Evolutionary conservation across 2,888 invertebrate species (phyloP).

Genomic region (Adelognathus sp.): DNA sequence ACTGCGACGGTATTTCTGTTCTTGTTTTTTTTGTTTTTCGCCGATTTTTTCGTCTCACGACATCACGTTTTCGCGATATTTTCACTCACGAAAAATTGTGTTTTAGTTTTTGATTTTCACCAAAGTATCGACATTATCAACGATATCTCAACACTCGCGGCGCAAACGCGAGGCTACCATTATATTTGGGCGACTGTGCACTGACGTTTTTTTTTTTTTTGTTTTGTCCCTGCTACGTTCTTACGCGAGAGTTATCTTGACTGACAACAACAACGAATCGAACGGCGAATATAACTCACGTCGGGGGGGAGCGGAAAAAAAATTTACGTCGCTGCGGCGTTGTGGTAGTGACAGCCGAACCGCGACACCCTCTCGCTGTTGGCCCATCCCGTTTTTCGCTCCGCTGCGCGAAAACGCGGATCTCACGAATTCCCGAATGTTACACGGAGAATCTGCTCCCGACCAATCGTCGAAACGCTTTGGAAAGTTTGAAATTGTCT

Average conservation of each 20-base stretch:
- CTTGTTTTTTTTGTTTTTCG: neutral
- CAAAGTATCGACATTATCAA: constrained; percentile 74
- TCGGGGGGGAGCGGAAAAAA: neutral
- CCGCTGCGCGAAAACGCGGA: too few relatives aligned
- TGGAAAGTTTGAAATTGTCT: too few relatives aligned
- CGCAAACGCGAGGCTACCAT: constrained; percentile 70
- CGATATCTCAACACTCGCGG: constrained; percentile 67
- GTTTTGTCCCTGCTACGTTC: constrained; percentile 44
- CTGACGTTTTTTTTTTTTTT: too few relatives aligned
- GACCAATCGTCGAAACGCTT: too few relatives aligned
- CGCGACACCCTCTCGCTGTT: neutral
- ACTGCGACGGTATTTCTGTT: constrained; percentile 13
- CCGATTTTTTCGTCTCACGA: constrained; percentile 26
- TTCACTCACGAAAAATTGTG: constrained; percentile 41
- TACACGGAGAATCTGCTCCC: too few relatives aligned
- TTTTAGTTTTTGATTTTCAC: constrained; percentile 54
- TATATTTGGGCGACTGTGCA: constrained; percentile 1
- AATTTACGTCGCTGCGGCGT: too few relatives aligned
- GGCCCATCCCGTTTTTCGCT: constrained; percentile 4
- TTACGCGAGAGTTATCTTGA: constrained; percentile 25
- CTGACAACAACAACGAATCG: constrained; percentile 49
- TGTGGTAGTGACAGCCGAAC: neutral
- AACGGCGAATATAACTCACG: constrained; percentile 30
- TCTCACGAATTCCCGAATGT: too few relatives aligned
- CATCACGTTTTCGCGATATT: constrained; percentile 56